Evolutionary conservation across 2,797 vertebrate species (phyloP), one percentile per base, ranked within the genome.

Genomic region (Hirundo rustica): DNA sequence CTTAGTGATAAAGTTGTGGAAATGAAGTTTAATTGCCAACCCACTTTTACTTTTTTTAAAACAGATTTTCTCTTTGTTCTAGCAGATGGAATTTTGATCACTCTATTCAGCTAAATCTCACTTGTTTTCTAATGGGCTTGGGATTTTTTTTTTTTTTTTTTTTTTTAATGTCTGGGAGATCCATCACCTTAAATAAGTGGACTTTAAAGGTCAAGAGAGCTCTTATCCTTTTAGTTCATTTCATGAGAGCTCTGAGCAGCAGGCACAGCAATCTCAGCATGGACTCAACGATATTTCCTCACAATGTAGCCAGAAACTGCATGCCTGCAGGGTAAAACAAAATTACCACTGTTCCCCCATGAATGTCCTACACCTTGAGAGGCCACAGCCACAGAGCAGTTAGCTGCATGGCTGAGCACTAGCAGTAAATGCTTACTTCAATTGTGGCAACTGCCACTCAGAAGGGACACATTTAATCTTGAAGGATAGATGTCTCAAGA

Each of bases 391-490:
- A 97, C 97, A 95, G 97, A 98, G 95, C 96, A 96, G 97, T 98
- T 98, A 98, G 97, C 97, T 97, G 98, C 98, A 97, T 98, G 98
- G 97, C 96, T 98, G 97, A 98, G 94, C 98, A 97, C 96, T 98
- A 96, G 97, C 97, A 97, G 96, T 96, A 96, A 97, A 97, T 94
- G 97, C 96, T 97, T 97, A 96, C 97, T 97, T 97, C 97, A 96
- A 97, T 97, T 96, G 97, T 97, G 95, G 94, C 94, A 96, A 97
- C 96, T 97, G 97, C 95, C 97, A 97, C 96, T 97, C 97, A 97
- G 87, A 96, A 92, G 84, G 93, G 93, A 95, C 94, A 92, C 97
- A 96, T 97, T 98, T 97, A 97, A 97, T 97, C 95, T 95, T 97
- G 97, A 97, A 97, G 94, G 97, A 96, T 97, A 94, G 94, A 97